A percentile compares a stretch with the other conserved stretches of the same genome.
Conservation (phyloP, 2,113 vertebrate species). For the Lipophrys pholis region DNA sequence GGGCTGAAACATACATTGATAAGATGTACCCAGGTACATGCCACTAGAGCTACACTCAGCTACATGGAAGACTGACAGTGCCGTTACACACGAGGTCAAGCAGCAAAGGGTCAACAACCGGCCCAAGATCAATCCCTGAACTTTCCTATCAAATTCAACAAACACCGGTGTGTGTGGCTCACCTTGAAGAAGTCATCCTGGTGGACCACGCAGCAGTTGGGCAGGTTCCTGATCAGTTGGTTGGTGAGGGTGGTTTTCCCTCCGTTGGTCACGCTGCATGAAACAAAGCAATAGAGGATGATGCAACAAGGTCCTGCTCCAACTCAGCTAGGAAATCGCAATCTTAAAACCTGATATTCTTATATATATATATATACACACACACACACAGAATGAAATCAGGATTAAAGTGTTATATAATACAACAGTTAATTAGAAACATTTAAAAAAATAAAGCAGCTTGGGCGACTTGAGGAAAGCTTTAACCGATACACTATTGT, state of each 20-base stretch:
- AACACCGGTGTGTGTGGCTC: slow-evolving; percentile 37
- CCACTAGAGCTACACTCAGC: slow-evolving; percentile 69
- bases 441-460: too few relatives aligned
- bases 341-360: too few relatives aligned
- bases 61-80: slow-evolving; percentile 50
- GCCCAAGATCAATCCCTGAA: slow-evolving; percentile 3
- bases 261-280: slow-evolving; percentile 89
- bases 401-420: too few relatives aligned
- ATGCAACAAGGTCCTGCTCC: too few relatives aligned
- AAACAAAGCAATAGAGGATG: slow-evolving; percentile 11
- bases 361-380: too few relatives aligned
- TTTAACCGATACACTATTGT: too few relatives aligned
- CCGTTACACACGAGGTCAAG: slow-evolving; percentile 21
- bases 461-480: too few relatives aligned
- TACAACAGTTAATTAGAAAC: too few relatives aligned
- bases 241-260: slow-evolving; percentile 95
- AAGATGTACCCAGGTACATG: slow-evolving; percentile 83
- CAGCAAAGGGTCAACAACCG: slow-evolving; percentile 14
- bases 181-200: slow-evolving; percentile 98
- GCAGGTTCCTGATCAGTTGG: slow-evolving; percentile 83
- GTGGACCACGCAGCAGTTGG: slow-evolving; percentile 95
- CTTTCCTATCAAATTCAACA: slow-evolving; percentile 1
- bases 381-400: too few relatives aligned
- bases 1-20: slow-evolving; percentile 91
- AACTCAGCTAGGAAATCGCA: too few relatives aligned